Evolutionary conservation across 1,140 invertebrate species (phyloP).

Genomic region (Sitophilus oryzae): DNA sequence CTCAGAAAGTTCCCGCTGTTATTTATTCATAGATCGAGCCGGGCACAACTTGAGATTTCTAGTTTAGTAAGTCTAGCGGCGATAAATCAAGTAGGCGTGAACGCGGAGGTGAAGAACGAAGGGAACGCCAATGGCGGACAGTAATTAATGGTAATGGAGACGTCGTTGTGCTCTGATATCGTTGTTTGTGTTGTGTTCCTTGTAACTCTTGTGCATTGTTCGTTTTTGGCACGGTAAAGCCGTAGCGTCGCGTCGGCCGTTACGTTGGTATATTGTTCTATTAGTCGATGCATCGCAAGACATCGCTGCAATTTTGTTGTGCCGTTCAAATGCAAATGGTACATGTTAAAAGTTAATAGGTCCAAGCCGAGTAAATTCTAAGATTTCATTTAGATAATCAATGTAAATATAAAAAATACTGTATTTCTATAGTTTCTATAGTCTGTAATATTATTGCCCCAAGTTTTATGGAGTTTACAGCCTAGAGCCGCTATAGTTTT

Average conservation of each 20-base stretch:
- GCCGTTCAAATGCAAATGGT: too few relatives aligned
- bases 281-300: too few relatives aligned
- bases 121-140: conserved; percentile 10
- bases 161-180: conserved; percentile 11
- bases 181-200: not conserved
- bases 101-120: conserved; percentile 8
- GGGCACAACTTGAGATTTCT: not conserved
- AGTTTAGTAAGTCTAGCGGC: conserved; percentile 10
- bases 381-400: too few relatives aligned
- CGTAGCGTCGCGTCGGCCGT: not conserved
- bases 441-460: too few relatives aligned
- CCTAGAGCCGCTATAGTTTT: too few relatives aligned
- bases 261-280: not conserved
- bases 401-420: too few relatives aligned
- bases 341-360: too few relatives aligned
- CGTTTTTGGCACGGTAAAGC: not conserved
- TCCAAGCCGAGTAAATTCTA: too few relatives aligned
- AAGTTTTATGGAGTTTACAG: too few relatives aligned
- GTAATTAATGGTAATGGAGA: conserved; percentile 19
- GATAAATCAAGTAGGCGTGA: conserved; percentile 19
- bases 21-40: not conserved
- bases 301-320: too few relatives aligned
- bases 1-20: not conserved
- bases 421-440: too few relatives aligned
- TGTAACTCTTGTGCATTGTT: conserved; percentile 4